Conservation (phyloP, 1,140 invertebrate genomes). For the Aethina tumida region DNA sequence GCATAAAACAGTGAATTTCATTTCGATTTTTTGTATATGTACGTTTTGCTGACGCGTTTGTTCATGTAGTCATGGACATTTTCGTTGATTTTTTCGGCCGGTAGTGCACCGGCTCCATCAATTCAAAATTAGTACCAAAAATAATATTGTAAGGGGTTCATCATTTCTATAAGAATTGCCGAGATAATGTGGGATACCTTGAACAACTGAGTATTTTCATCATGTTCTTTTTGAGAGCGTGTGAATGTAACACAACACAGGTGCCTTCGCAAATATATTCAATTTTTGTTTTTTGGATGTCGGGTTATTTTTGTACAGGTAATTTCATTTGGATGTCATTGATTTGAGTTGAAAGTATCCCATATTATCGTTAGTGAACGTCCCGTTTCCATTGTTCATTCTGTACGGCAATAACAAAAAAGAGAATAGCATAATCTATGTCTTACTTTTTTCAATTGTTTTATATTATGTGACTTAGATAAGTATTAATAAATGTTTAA, state of each 20-base stretch:
- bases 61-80: no score
- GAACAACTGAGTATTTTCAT: no score
- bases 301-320: not conserved
- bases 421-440: slow-evolving; percentile 2
- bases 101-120: no score
- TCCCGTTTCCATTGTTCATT: slow-evolving; percentile 9
- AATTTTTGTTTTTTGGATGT: slow-evolving; percentile 5
- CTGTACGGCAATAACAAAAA: slow-evolving; percentile 6
- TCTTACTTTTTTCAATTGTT: slow-evolving; percentile 8
- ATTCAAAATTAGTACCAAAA: no score
- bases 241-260: no score
- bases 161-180: no score
- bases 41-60: no score
- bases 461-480: slow-evolving; percentile 22
- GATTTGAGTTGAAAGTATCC: slow-evolving; percentile 6
- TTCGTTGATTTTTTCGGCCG: slow-evolving; percentile 2
- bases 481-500: slow-evolving; percentile 28
- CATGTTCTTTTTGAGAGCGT: no score
- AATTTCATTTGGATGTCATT: slow-evolving; percentile 8
- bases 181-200: no score
- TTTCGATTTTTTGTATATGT: slow-evolving; percentile 13
- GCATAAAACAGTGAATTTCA: slow-evolving; percentile 10
- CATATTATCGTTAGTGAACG: slow-evolving; percentile 6
- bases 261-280: no score
- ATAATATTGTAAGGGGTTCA: no score